These are phyloP conservation scores for Anas acuta DNA, from an alignment of 2,797 vertebrate genomes.

Conservation along the genomic window DNA sequence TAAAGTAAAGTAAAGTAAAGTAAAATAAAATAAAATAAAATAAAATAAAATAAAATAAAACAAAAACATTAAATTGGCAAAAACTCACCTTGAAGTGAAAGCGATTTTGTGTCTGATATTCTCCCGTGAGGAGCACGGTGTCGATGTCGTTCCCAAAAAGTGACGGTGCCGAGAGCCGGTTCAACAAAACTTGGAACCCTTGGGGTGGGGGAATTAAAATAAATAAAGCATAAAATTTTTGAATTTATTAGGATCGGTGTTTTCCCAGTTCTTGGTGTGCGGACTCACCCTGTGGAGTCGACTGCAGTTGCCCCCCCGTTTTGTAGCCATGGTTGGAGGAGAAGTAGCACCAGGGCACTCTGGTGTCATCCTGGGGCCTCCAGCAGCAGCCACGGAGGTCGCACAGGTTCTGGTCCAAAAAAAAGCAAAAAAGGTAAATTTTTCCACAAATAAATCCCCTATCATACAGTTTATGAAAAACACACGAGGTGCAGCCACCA, in stretches of 20 bases:
- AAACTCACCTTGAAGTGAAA: conserved; percentile 86
- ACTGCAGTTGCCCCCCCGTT: not conserved
- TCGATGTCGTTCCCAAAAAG: conserved; percentile 84
- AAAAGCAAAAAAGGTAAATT: not conserved
- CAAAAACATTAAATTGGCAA: not conserved
- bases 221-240: not conserved
- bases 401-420: conserved; percentile 76
- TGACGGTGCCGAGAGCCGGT: conserved; percentile 80
- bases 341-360: conserved; percentile 89
- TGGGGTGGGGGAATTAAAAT: not conserved
- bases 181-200: conserved; percentile 80
- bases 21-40: no score
- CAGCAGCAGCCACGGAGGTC: conserved; percentile 87
- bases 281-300: conserved; percentile 46
- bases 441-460: not conserved
- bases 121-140: conserved; percentile 78
- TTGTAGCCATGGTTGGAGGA: conserved; percentile 84
- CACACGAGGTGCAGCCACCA: not conserved
- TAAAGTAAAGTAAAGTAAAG: no score
- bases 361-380: conserved; percentile 76
- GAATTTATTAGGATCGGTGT: no score
- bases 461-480: not conserved
- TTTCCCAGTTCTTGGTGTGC: no score
- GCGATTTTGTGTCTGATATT: conserved; percentile 85
- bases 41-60: no score